These are phyloP conservation scores for Mesochorus sp. DNA, from an alignment of 2,888 invertebrate species.

Conservation along the genomic window DNA sequence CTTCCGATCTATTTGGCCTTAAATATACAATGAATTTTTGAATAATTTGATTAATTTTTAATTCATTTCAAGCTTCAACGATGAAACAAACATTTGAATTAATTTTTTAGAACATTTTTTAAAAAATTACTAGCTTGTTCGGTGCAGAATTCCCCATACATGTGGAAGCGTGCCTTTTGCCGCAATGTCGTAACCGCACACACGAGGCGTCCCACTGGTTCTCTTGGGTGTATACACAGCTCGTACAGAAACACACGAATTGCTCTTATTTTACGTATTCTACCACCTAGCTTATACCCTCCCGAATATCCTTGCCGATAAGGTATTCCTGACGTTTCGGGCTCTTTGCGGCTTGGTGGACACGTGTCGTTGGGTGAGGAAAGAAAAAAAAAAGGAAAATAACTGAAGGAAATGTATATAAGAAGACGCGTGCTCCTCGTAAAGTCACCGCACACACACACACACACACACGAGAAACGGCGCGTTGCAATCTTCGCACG, in stretches of 20 bases:
- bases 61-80: too few species aligned
- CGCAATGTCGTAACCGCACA: slow-evolving; percentile 16
- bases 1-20: too few species aligned
- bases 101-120: too few species aligned
- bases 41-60: too few species aligned
- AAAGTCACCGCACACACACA: slow-evolving; percentile 1
- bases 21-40: too few species aligned
- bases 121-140: not conserved
- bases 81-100: too few species aligned
- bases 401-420: not conserved
- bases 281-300: slow-evolving; percentile 1
- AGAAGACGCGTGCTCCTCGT: slow-evolving; percentile 18
- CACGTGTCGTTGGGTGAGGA: slow-evolving; percentile 13
- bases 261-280: slow-evolving; percentile 48
- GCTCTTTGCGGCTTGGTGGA: slow-evolving; percentile 27
- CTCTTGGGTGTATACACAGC: not conserved
- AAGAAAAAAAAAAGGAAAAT: slow-evolving; percentile 8
- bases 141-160: not conserved
- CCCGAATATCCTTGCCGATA: slow-evolving; percentile 50
- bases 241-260: slow-evolving; percentile 20
- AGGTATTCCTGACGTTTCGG: slow-evolving; percentile 57
- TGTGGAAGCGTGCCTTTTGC: slow-evolving; percentile 2
- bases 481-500: too few species aligned
- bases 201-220: slow-evolving; percentile 6
- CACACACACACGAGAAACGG: slow-evolving; percentile 4